phyloP scores from a whole-genome alignment of 2,888 invertebrate genomes.

The Drosophila kanekoi region DNA sequence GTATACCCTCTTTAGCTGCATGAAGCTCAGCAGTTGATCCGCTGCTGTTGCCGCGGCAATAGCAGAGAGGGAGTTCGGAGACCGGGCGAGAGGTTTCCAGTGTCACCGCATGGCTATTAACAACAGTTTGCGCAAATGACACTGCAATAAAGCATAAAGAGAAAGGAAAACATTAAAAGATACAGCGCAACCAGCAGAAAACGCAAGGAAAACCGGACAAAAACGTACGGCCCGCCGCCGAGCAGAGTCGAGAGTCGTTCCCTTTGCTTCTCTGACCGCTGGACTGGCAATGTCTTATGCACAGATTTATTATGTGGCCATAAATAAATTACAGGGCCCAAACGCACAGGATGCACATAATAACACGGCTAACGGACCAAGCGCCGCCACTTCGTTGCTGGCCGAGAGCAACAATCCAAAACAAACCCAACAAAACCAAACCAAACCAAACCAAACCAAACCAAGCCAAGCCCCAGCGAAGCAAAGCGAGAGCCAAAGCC shows the following conservation, averaged over 20 bases:
- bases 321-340: conserved; percentile 81
- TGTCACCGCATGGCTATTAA: conserved; percentile 75
- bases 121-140: conserved; percentile 77
- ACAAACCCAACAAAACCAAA: conserved; percentile 17
- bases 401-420: conserved; percentile 24
- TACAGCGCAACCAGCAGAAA: conserved; percentile 26
- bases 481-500: conserved; percentile 20
- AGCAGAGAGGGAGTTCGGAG: not conserved
- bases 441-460: conserved; percentile 12
- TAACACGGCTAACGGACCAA: conserved; percentile 38
- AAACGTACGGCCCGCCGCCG: not conserved
- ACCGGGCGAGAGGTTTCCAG: conserved; percentile 11
- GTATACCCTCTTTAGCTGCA: not conserved
- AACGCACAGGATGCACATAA: conserved; percentile 63
- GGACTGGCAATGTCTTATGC: conserved; percentile 75
- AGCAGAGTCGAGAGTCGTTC: conserved; percentile 9
- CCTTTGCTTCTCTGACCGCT: conserved; percentile 38
- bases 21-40: not conserved
- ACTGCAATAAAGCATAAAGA: conserved; percentile 69
- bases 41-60: not conserved
- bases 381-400: conserved; percentile 9
- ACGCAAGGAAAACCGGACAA: conserved; percentile 2
- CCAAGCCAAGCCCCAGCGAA: conserved; percentile 16
- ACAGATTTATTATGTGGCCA: conserved; percentile 83
- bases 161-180: conserved; percentile 64